Evolutionary conservation across 1,140 invertebrate genomes (phyloP).

Genomic region (Dinothrombium tinctorium): DNA sequence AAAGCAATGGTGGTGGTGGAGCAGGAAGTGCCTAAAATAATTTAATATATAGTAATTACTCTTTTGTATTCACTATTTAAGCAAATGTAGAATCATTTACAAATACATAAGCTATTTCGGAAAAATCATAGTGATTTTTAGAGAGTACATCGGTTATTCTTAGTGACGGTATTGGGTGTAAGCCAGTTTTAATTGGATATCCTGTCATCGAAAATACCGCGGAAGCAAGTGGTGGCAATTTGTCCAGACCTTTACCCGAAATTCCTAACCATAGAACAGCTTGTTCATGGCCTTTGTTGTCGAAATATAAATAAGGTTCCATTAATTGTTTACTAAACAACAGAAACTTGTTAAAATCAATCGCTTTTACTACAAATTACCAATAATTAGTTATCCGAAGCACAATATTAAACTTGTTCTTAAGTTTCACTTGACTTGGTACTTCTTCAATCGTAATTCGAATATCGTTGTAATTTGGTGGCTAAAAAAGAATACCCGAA

Average conservation of each 20-base stretch:
- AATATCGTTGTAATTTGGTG: slow-evolving; percentile 66
- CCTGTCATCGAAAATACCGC: slow-evolving; percentile 45
- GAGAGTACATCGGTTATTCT: slow-evolving; percentile 61
- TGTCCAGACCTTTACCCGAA: slow-evolving; percentile 52
- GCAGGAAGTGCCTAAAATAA: too few species aligned
- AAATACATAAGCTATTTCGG: slow-evolving; percentile 61
- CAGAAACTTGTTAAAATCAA: slow-evolving; percentile 12
- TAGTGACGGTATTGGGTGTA: slow-evolving; percentile 30
- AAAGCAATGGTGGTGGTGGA: too few species aligned
- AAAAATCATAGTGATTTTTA: slow-evolving; percentile 71
- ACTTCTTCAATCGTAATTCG: slow-evolving; percentile 53
- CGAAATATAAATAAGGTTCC: slow-evolving; percentile 52
- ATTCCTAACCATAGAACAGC: slow-evolving; percentile 62
- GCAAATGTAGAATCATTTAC: background rate
- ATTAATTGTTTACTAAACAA: slow-evolving; percentile 50
- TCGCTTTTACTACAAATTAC: slow-evolving; percentile 24
- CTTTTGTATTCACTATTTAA: background rate
- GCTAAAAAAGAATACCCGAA: slow-evolving; percentile 26
- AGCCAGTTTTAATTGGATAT: slow-evolving; percentile 50
- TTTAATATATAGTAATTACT: too few species aligned
- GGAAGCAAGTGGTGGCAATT: slow-evolving; percentile 41
- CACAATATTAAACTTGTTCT: slow-evolving; percentile 51
- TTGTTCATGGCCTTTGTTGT: slow-evolving; percentile 27
- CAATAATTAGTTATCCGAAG: slow-evolving; percentile 65
- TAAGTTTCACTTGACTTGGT: slow-evolving; percentile 49